Evolutionary conservation across 64 coral and sea anemone genomes (phyloP), one percentile per base, ranked within the genome.

Genomic region (Dendrophyllia cribrosa): DNA sequence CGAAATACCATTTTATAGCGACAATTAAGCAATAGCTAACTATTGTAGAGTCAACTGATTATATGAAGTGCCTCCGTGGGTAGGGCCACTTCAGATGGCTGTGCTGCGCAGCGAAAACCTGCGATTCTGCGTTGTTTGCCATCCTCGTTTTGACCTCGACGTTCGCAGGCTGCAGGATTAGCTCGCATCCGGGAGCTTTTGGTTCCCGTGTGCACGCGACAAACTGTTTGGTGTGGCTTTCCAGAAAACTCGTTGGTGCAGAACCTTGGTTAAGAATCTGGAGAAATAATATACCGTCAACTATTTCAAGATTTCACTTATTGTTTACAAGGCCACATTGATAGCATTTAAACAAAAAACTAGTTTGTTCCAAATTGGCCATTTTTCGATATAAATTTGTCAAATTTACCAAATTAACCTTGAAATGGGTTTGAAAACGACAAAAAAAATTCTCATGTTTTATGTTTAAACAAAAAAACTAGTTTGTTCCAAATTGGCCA

Each of bases 191-290:
- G 46, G 55, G 5, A 26, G 47, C 45, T 65, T 74, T 88, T 8
- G 88, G 45, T 4, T 91, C 56, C 34, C 88, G 9, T 70, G 94
- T 94, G 83, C 95, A 97, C 5, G 43, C 71, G 9, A 97, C 88
- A 70, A 82, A 97, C 17, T 94, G 75, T 16, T 94, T 66, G 51
- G 94, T 91, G 48, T 97, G 92, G 59, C 76, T 83, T 52, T 89
- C 79, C 19, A 97, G 60, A 43, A 97, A 94, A 46, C 88, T 94
- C 58, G 94, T 12, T 55, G 95, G 92, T 64, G 95, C 91, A 47
- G 86, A 90, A 10, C 95, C 95, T 83, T 97, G 92, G 4, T 92
- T 91, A 21, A 97, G 88, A 47, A 97, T 89, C 95, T 97, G 44
- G 22, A 34, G 53, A 44, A 76, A 65, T 24, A 55, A 26, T 71